These are phyloP conservation scores for Copidosoma floridanum DNA, from an alignment of 1,140 invertebrate genomes.

Conservation along the genomic window DNA sequence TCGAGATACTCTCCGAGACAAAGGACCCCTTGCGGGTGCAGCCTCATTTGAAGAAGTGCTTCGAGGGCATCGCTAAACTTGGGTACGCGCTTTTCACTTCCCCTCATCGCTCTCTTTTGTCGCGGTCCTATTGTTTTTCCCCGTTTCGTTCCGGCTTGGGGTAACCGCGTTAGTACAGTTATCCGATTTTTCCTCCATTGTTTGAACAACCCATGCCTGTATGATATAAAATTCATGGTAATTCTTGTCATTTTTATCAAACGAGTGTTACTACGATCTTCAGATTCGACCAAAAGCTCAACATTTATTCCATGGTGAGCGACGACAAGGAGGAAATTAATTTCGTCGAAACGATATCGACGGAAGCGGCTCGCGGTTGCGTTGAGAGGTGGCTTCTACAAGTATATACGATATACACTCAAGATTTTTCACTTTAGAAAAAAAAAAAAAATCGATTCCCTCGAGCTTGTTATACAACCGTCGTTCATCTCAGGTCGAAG, in stretches of 20 bases:
- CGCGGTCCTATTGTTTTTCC: not conserved
- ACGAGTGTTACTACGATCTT: not conserved
- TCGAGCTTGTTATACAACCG: no score
- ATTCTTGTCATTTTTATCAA: not conserved
- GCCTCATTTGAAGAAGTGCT: conserved; percentile 90
- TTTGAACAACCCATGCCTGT: no score
- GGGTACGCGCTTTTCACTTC: conserved; percentile 49
- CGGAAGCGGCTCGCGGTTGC: conserved; percentile 76
- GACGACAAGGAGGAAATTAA: conserved; percentile 79
- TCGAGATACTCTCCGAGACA: conserved; percentile 91
- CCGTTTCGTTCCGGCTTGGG: no score
- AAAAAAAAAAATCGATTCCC: no score
- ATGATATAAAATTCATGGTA: no score
- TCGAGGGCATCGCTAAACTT: conserved; percentile 62
- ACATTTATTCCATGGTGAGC: conserved; percentile 84
- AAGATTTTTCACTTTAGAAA: no score
- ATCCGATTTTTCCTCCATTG: no score
- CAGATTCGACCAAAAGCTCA: conserved; percentile 71
- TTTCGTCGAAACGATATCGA: conserved; percentile 71
- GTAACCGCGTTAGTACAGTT: no score
- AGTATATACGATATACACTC: no score
- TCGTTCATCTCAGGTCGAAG: conserved; percentile 66
- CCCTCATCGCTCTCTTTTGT: no score
- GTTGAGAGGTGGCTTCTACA: conserved; percentile 92
- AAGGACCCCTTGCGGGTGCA: conserved; percentile 86